These are phyloP conservation scores for Emydura subglobosa DNA, from an alignment of 2,113 vertebrate genomes.

Conservation along the genomic window DNA sequence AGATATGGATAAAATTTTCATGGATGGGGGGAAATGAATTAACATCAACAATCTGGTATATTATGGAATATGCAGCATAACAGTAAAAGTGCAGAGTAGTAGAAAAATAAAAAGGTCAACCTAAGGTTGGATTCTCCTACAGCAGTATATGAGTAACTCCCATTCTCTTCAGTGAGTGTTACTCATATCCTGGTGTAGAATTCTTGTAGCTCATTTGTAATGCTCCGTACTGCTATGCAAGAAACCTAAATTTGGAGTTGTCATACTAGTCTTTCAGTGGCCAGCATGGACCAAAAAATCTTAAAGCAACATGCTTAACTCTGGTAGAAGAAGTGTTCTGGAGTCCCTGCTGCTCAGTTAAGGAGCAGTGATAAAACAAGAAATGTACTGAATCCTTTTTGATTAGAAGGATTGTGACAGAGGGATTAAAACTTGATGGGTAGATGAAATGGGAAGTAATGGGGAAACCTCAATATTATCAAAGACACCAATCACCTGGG, in stretches of 20 bases:
- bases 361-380: neutral
- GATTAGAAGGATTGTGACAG: neutral
- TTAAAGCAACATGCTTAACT: neutral
- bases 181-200: neutral
- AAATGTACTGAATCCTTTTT: neutral
- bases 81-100: neutral
- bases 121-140: neutral
- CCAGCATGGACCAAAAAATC: neutral
- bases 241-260: neutral
- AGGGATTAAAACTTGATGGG: neutral
- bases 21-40: neutral
- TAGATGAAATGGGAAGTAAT: neutral
- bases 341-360: slow-evolving; percentile 7
- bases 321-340: neutral
- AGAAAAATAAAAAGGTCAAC: neutral
- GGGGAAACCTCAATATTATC: neutral
- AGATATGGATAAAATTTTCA: neutral
- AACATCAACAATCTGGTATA: slow-evolving; percentile 21
- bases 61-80: neutral
- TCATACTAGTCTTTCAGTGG: neutral
- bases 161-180: neutral
- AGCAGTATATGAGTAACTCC: neutral
- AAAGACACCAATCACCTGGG: neutral
- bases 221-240: neutral
- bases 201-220: neutral